These are phyloP conservation scores for Rhyacichthys aspro DNA, from an alignment of 2,797 vertebrate genomes.

Conservation along the genomic window DNA sequence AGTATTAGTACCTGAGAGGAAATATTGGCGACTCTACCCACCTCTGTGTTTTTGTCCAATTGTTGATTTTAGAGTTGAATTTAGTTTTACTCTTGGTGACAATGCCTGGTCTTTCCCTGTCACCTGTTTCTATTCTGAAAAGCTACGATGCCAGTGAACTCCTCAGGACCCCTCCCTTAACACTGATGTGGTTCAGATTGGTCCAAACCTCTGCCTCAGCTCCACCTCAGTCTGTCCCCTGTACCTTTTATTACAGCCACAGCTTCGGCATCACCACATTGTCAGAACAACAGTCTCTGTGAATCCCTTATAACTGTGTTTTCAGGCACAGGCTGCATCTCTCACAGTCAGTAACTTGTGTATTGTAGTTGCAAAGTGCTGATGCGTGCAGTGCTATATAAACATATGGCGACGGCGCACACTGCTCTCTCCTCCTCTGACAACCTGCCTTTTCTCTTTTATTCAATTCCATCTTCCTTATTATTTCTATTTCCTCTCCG, in stretches of 20 bases:
- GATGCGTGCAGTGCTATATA: constrained; percentile 53
- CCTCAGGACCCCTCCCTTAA: too few relatives aligned
- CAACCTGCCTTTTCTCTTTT: constrained; percentile 29
- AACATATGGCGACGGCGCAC: constrained; percentile 55
- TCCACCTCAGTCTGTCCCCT: constrained; percentile 25
- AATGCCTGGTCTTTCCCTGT: too few relatives aligned
- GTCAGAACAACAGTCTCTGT: constrained; percentile 29
- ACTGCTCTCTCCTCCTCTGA: constrained; percentile 18
- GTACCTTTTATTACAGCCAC: constrained; percentile 51
- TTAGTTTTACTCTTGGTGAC: too few relatives aligned
- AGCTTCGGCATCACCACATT: constrained; percentile 21
- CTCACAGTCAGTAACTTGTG: constrained; percentile 29
- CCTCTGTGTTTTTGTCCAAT: too few relatives aligned
- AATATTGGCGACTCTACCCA: too few relatives aligned
- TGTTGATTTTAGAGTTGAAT: too few relatives aligned
- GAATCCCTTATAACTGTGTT: constrained; percentile 41
- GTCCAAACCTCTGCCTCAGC: constrained; percentile 44
- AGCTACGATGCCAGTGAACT: too few relatives aligned
- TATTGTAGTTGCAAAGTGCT: constrained; percentile 56
- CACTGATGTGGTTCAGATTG: constrained; percentile 30
- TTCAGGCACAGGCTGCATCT: constrained; percentile 25
- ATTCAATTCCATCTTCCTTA: constrained; percentile 40
- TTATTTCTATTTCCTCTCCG: constrained; percentile 33
- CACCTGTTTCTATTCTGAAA: too few relatives aligned
- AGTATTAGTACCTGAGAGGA: too few relatives aligned